Conservation (phyloP, 2,888 invertebrate species). For the Tetramorium bicarinatum region DNA sequence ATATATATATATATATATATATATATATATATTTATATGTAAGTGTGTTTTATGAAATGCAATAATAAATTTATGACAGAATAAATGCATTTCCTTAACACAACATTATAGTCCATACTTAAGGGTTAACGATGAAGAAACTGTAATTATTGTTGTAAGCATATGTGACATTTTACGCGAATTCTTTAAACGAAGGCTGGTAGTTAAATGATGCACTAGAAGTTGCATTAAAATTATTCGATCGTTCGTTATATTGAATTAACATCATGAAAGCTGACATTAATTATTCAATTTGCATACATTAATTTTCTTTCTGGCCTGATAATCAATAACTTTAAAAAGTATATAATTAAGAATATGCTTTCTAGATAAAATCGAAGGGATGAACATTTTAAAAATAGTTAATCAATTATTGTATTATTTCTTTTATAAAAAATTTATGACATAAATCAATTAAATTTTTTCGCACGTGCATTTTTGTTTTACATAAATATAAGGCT, state of each 20-base stretch:
- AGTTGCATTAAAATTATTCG: conserved; percentile 41
- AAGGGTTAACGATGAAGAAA: neutral
- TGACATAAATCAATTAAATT: neutral
- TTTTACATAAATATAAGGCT: neutral
- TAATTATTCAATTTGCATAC: neutral
- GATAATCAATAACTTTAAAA: neutral
- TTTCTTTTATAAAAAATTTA: neutral
- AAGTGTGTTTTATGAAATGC: neutral
- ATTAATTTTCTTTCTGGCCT: neutral
- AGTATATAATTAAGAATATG: neutral
- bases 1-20: no score
- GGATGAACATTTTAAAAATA: neutral
- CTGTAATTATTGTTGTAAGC: conserved; percentile 29
- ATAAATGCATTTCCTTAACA: neutral
- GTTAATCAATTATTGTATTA: neutral
- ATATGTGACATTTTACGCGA: conserved; percentile 26
- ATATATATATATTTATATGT: no score
- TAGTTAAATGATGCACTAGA: neutral
- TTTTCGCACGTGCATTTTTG: neutral
- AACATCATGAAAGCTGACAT: neutral
- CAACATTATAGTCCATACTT: neutral
- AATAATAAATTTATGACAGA: neutral
- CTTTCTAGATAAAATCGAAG: neutral
- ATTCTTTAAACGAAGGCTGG: neutral
- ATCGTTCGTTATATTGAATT: conserved; percentile 22